Conservation (phyloP, 2,888 invertebrate genomes). For the Lasioglossum malachurum region DNA sequence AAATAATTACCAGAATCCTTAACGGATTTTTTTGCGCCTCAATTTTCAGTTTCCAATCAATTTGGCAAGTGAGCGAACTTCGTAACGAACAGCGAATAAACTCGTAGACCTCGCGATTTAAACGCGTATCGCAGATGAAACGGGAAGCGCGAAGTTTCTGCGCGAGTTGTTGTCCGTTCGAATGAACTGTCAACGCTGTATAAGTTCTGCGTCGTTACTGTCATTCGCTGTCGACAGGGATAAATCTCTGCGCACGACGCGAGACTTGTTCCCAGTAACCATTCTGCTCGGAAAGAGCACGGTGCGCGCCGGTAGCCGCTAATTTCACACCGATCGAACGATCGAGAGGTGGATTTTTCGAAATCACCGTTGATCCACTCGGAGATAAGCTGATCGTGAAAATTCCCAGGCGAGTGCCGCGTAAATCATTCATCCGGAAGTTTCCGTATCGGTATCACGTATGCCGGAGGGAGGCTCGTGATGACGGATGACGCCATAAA, state of each 20-base stretch:
- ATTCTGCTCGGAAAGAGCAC: not conserved
- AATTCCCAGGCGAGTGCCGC: slow-evolving; percentile 19
- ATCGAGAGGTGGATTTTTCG: not conserved
- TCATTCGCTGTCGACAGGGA: not conserved
- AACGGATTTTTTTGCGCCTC: too few species aligned
- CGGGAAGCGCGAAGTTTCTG: not conserved
- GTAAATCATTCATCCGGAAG: slow-evolving; percentile 40
- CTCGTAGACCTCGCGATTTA: not conserved
- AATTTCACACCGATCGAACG: not conserved
- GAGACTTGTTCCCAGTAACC: not conserved
- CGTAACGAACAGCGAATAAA: not conserved
- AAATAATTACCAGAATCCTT: too few species aligned
- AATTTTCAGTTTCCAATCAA: too few species aligned
- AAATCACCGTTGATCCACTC: slow-evolving; percentile 23
- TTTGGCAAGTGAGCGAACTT: not conserved
- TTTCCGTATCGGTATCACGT: slow-evolving; percentile 21
- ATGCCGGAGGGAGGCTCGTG: not conserved
- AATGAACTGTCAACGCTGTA: not conserved
- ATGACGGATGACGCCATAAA: slow-evolving; percentile 45
- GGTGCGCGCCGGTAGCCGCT: not conserved
- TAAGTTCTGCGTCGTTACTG: not conserved
- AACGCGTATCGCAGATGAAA: not conserved
- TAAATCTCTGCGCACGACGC: not conserved
- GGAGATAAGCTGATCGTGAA: slow-evolving; percentile 22
- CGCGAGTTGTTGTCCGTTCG: not conserved